These are phyloP conservation scores for Reticulitermes lucifugus DNA, from an alignment of 2,888 invertebrate genomes.

Conservation along the genomic window DNA sequence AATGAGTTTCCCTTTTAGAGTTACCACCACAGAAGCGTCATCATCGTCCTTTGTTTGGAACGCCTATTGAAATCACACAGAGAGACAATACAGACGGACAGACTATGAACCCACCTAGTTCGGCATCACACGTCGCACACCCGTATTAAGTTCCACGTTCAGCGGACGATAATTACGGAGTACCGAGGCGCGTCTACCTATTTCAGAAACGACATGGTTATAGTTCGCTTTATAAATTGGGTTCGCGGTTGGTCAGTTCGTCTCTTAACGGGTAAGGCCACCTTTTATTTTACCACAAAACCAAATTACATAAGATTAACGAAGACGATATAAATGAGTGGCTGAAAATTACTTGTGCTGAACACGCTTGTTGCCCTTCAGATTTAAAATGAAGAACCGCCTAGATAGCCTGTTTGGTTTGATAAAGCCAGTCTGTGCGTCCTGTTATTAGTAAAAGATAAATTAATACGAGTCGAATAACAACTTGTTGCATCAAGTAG, in stretches of 20 bases:
- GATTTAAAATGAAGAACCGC: no score
- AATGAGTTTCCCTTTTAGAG: conserved; percentile 42
- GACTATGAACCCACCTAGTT: conserved; percentile 25
- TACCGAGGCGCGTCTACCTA: neutral
- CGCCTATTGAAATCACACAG: conserved; percentile 41
- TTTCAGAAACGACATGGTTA: neutral
- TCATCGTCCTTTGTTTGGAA: conserved; percentile 21
- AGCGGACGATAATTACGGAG: neutral
- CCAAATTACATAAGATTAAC: no score
- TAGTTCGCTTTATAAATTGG: neutral
- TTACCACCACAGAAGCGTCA: conserved; percentile 24
- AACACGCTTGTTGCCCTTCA: no score
- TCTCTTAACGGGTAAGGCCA: no score
- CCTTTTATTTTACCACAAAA: no score
- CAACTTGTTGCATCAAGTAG: no score
- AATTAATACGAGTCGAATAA: no score
- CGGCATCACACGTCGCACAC: neutral
- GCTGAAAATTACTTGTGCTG: no score
- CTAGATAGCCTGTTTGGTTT: no score
- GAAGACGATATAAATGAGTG: no score
- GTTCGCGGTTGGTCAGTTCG: neutral
- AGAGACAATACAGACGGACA: conserved; percentile 37
- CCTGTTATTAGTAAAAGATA: no score
- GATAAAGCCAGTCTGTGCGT: no score
- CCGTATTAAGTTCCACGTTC: neutral